Evolutionary conservation across 1,140 invertebrate species (phyloP), one percentile per base, ranked within the genome.

Genomic region (Orchestia grillus): DNA sequence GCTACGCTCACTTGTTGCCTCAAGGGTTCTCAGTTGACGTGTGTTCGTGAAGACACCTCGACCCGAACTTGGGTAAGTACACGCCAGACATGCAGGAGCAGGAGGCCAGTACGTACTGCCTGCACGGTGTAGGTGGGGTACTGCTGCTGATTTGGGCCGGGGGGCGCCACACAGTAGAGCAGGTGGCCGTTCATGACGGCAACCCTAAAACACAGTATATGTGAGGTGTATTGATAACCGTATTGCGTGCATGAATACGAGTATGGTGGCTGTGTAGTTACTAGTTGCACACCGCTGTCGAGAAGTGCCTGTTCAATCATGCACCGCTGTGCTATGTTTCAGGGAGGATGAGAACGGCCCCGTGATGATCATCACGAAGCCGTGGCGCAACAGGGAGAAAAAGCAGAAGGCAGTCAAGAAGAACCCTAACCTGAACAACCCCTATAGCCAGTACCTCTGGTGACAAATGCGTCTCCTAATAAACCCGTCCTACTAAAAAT

Each of bases 101-200:
- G 16, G 23, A 36, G 44, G 36, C 40, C 36, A 92, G 87, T 28
- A 47, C 77, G 44, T 88, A 97, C 96, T 95, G 96, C 96, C 62
- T 91, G 88, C 41, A 97, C 53, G 19, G 96, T 96, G 62, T 96
- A 98, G 44, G 96, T 97, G 97, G 99, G 98, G 97, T 98, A 99
- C 96, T 98, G 97, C 57, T 97, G 97, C 97, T 98, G 98, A n/a
- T 98, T 96, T 45, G 98, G 97, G n/a, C 97, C 98, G 3, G 99
- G 99, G 42, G 99, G 99, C 0, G 99, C 98, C 97, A 98, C 97
- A 97, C 98, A 99, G 98, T 98, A 99, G 0, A 98, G 97, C 19
- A 99, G 97, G 97, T 98, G 98, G 6, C 99, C 99, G 97, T 98
- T 98, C 0, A 99, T 98, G 97, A 98, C n/a, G n/a, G n/a, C n/a